Conservation (phyloP, 2,888 invertebrate species). For the Zonitis immaculata region DNA sequence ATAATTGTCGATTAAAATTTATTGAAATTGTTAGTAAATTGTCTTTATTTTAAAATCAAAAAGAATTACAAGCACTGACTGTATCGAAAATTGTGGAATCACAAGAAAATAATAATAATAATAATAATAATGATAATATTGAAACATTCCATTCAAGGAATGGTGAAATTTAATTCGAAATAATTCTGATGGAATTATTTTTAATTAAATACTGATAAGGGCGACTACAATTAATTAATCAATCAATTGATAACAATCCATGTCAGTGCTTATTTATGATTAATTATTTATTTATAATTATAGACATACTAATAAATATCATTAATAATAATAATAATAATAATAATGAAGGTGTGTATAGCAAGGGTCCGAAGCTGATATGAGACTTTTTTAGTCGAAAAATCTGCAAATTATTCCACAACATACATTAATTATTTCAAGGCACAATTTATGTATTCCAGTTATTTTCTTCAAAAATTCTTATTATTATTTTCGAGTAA, state of each 20-base stretch:
- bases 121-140: neutral
- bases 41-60: neutral
- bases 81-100: neutral
- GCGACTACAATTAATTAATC: neutral
- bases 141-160: neutral
- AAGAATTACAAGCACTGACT: neutral
- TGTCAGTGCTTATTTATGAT: constrained; percentile 30
- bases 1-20: constrained; percentile 6
- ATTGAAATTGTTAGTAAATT: neutral
- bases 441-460: constrained; percentile 49
- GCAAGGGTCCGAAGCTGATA: constrained; percentile 42
- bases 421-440: constrained; percentile 45
- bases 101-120: neutral
- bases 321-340: no score
- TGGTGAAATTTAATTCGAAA: neutral
- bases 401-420: constrained; percentile 38
- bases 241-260: constrained; percentile 38
- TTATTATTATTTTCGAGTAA: neutral
- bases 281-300: constrained; percentile 14
- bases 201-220: neutral
- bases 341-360: no score
- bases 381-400: constrained; percentile 27
- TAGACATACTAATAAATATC: no score
- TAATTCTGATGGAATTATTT: neutral
- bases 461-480: constrained; percentile 23